Evolutionary conservation across 2,113 vertebrate species (phyloP).

Genomic region (Tychaedon coryphoeus): DNA sequence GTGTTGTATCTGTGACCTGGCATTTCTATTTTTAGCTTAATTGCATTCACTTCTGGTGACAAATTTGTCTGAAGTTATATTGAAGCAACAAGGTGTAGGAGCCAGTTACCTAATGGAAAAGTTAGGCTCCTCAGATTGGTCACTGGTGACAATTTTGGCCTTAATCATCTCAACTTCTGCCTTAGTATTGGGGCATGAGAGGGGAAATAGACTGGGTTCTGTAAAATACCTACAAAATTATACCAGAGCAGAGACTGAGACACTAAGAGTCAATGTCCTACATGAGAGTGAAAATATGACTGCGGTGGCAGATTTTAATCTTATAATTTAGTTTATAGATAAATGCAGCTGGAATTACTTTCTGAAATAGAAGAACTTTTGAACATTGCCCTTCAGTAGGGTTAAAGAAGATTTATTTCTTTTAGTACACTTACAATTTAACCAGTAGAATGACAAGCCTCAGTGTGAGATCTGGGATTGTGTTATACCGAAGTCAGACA

Average conservation of each 20-base stretch:
- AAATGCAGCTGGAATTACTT: neutral
- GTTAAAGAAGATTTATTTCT: neutral
- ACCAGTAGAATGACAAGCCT: neutral
- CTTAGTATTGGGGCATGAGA: neutral
- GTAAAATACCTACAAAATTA: neutral
- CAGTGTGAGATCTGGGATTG: neutral
- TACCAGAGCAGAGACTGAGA: neutral
- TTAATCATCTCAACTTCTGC: neutral
- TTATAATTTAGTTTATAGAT: neutral
- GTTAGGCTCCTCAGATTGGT: neutral
- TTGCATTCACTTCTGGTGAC: neutral
- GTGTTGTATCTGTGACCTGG: neutral
- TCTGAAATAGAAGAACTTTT: neutral
- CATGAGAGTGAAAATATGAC: neutral
- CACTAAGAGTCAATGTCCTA: neutral
- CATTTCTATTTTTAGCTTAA: neutral
- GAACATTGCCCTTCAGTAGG: neutral
- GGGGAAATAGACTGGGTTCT: neutral
- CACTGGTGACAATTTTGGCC: neutral
- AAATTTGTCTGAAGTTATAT: neutral
- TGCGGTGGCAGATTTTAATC: neutral
- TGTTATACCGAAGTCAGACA: neutral
- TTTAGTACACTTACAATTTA: neutral
- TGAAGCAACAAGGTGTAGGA: neutral
- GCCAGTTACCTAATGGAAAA: neutral